Evolutionary conservation across 2,888 invertebrate genomes (phyloP).

Genomic region (Dryobotodes eremita): DNA sequence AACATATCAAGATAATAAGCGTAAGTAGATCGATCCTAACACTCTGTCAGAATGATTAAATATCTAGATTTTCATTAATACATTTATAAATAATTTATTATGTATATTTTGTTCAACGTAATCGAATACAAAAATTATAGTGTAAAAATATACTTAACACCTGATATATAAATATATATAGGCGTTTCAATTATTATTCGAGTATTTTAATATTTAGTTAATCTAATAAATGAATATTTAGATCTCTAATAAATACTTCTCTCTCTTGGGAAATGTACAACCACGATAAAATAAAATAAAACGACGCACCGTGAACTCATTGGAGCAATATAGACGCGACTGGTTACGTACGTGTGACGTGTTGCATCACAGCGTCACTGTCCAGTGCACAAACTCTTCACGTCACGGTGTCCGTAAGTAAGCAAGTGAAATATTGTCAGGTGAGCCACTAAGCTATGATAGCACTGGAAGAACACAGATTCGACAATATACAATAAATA

Average conservation of each 20-base stretch:
- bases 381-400: not conserved
- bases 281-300: slow-evolving; percentile 68
- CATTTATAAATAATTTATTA: slow-evolving; percentile 74
- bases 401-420: slow-evolving; percentile 39
- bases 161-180: slow-evolving; percentile 78
- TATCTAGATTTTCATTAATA: slow-evolving; percentile 74
- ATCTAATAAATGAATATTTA: slow-evolving; percentile 77
- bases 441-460: slow-evolving; percentile 81
- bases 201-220: slow-evolving; percentile 74
- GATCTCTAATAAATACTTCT: slow-evolving; percentile 80
- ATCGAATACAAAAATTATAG: slow-evolving; percentile 78
- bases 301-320: slow-evolving; percentile 38
- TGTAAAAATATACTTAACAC: slow-evolving; percentile 83
- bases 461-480: slow-evolving; percentile 88
- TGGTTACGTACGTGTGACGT: slow-evolving; percentile 7
- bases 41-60: slow-evolving; percentile 75
- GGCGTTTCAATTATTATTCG: slow-evolving; percentile 74
- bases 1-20: slow-evolving; percentile 90
- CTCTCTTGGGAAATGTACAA: slow-evolving; percentile 87
- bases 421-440: slow-evolving; percentile 82
- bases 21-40: slow-evolving; percentile 86
- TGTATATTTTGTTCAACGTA: slow-evolving; percentile 72
- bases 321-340: slow-evolving; percentile 7
- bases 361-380: slow-evolving; percentile 16
- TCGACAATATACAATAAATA: slow-evolving; percentile 78